phyloP scores from a whole-genome alignment of 2,888 invertebrate species.

The Synergus japonicus region DNA sequence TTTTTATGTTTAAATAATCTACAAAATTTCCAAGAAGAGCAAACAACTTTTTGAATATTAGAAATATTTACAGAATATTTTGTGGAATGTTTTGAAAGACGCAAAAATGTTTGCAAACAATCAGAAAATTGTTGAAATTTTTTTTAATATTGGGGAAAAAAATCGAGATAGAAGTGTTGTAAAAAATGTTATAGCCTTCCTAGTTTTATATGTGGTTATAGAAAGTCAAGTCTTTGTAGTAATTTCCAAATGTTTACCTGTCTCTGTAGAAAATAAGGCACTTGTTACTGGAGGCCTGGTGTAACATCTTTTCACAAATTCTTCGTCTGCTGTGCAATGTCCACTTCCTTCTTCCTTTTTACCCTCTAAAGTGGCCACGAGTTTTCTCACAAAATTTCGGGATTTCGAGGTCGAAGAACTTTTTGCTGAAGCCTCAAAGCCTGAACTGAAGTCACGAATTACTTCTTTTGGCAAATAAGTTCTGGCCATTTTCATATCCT shows the following conservation, averaged over 20 bases:
- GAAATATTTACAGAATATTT: too few species aligned
- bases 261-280: background rate
- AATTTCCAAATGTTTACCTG: background rate
- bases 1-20: background rate
- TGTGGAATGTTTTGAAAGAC: too few species aligned
- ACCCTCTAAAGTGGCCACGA: slow-evolving; percentile 57
- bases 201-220: too few species aligned
- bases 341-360: slow-evolving; percentile 32
- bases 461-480: slow-evolving; percentile 46
- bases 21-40: too few species aligned
- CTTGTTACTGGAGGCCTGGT: background rate
- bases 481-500: slow-evolving; percentile 37
- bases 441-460: slow-evolving; percentile 42
- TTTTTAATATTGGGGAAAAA: too few species aligned
- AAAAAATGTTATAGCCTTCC: too few species aligned
- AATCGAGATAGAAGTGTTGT: too few species aligned
- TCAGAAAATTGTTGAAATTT: too few species aligned
- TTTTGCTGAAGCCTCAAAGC: slow-evolving; percentile 24
- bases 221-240: background rate
- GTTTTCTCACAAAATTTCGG: slow-evolving; percentile 55
- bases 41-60: too few species aligned
- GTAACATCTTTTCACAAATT: slow-evolving; percentile 51
- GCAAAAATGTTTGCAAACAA: too few species aligned
- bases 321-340: slow-evolving; percentile 51
- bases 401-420: slow-evolving; percentile 46